phyloP scores from a whole-genome alignment of 2,113 vertebrate species.

The Pterocles gutturalis region DNA sequence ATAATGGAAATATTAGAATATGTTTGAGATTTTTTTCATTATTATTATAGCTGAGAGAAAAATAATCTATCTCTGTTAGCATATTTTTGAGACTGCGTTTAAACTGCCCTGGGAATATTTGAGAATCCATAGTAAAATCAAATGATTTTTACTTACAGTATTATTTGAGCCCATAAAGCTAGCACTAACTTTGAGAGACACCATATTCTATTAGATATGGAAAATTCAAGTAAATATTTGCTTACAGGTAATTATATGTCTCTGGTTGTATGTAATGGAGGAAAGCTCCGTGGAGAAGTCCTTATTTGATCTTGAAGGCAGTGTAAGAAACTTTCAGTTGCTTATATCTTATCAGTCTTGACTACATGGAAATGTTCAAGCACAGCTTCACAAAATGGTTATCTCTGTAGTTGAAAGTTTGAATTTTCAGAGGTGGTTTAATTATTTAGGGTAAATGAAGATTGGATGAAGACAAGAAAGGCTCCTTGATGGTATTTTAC shows the following conservation, averaged over 20 bases:
- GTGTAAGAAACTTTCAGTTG: not conserved
- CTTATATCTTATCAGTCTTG: not conserved
- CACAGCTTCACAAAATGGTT: not conserved
- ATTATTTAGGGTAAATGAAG: not conserved
- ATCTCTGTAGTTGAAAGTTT: not conserved
- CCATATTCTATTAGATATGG: not conserved
- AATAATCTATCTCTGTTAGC: not conserved
- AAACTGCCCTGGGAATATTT: not conserved
- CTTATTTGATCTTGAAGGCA: not conserved
- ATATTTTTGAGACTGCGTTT: not conserved
- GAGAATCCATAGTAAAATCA: not conserved
- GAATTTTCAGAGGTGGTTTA: not conserved
- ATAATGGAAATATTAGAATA: not conserved
- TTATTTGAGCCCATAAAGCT: not conserved
- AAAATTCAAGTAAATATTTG: not conserved
- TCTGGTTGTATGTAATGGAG: not conserved
- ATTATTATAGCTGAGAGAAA: not conserved
- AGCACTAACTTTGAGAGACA: not conserved
- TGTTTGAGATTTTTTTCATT: not conserved
- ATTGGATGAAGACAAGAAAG: not conserved
- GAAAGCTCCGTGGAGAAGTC: fast-evolving
- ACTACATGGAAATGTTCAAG: not conserved
- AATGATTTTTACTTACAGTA: not conserved
- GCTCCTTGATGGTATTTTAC: not conserved
- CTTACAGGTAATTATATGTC: not conserved